These are phyloP conservation scores for Diadumene lineata DNA, from an alignment of 92 coral and sea anemone genomes.

Conservation along the genomic window DNA sequence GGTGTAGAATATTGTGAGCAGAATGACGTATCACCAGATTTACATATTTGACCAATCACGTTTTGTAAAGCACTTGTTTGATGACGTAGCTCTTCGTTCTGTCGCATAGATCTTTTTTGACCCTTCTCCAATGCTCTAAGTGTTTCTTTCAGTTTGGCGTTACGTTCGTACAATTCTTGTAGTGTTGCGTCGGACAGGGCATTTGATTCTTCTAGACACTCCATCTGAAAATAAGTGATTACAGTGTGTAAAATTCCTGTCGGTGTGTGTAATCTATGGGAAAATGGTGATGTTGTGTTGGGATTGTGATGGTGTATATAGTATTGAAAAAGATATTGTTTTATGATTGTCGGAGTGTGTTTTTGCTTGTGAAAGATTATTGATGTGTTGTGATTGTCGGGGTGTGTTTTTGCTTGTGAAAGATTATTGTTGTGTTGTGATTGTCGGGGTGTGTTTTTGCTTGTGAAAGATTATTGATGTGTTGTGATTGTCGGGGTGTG, in stretches of 20 bases:
- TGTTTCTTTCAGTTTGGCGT: slow-evolving; percentile 64
- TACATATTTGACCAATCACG: slow-evolving; percentile 74
- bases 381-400: no score
- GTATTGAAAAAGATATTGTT: no score
- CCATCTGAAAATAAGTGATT: slow-evolving; percentile 45
- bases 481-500: no score
- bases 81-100: slow-evolving; percentile 81
- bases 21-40: slow-evolving; percentile 38
- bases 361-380: no score
- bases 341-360: no score
- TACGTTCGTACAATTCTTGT: slow-evolving; percentile 67
- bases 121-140: slow-evolving; percentile 79
- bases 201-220: slow-evolving; percentile 45
- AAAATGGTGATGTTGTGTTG: no score
- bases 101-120: slow-evolving; percentile 70
- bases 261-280: background rate
- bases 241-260: background rate
- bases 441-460: no score
- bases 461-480: no score
- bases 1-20: slow-evolving; percentile 46
- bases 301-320: no score
- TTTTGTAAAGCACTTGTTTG: slow-evolving; percentile 79
- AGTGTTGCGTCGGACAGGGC: slow-evolving; percentile 68
- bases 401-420: no score
- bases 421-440: no score